Percentiles rank a stretch among this genome's conserved stretches.
phyloP scores from a whole-genome alignment of 1,140 invertebrate species.

The Cyphomyrmex costatus region DNA sequence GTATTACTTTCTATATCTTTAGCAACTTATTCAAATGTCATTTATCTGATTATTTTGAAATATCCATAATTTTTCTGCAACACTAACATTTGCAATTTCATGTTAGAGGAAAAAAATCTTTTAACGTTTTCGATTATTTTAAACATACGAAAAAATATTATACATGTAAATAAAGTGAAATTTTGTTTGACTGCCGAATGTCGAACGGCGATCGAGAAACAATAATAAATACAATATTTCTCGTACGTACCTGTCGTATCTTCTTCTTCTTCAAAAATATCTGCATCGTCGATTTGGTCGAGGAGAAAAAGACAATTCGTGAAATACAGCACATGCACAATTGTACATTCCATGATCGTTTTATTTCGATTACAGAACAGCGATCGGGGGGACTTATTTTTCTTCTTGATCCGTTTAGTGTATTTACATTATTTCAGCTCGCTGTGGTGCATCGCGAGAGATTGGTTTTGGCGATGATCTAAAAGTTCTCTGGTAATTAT shows the following conservation, averaged over 20 bases:
- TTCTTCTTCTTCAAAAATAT: neutral
- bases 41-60: neutral
- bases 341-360: constrained; percentile 83
- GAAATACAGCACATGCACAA: constrained; percentile 4
- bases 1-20: neutral
- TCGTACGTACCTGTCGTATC: constrained; percentile 27
- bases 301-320: neutral
- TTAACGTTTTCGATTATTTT: neutral
- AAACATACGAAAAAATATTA: too few species aligned
- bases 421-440: constrained; percentile 67
- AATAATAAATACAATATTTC: constrained; percentile 1
- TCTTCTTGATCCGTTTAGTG: constrained; percentile 61
- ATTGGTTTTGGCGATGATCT: constrained; percentile 59
- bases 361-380: constrained; percentile 85
- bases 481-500: constrained; percentile 54
- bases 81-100: neutral
- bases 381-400: constrained; percentile 69
- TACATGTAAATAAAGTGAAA: too few species aligned
- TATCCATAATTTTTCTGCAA: neutral
- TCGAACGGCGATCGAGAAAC: neutral
- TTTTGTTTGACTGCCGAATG: neutral
- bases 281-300: neutral
- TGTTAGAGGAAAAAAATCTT: neutral
- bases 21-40: neutral
- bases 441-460: constrained; percentile 41